phyloP scores from a whole-genome alignment of 2,888 invertebrate species.

The Galerucella nymphaeae region DNA sequence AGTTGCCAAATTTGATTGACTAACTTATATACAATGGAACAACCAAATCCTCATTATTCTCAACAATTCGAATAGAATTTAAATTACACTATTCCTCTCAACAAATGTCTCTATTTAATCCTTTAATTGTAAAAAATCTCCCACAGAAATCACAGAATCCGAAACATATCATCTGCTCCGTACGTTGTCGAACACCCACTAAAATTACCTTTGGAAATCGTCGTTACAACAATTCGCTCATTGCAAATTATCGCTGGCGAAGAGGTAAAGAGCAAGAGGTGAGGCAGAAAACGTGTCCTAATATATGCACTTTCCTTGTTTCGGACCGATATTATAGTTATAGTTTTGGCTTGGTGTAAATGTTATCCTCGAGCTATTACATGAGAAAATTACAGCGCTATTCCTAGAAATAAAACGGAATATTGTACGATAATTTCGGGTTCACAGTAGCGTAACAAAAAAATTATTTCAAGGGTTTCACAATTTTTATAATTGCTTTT shows the following conservation, averaged over 20 bases:
- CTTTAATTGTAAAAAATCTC: not conserved
- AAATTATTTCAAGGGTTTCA: not conserved
- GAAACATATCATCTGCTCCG: not conserved
- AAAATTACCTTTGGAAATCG: slow-evolving; percentile 27
- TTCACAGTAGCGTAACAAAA: not conserved
- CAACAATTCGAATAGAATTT: not conserved
- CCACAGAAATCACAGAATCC: not conserved
- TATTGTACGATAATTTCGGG: slow-evolving; percentile 24
- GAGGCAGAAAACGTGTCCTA: slow-evolving; percentile 27
- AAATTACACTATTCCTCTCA: not conserved
- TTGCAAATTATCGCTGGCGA: slow-evolving; percentile 24
- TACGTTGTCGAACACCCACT: slow-evolving; percentile 17
- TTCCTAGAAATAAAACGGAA: slow-evolving; percentile 28
- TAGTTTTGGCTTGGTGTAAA: slow-evolving; percentile 16
- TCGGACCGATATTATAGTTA: slow-evolving; percentile 29
- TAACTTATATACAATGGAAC: no score
- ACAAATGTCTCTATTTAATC: not conserved
- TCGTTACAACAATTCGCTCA: slow-evolving; percentile 33
- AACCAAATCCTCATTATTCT: no score
- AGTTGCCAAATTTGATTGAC: no score
- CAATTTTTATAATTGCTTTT: no score
- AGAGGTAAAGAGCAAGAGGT: slow-evolving; percentile 17
- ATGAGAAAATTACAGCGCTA: slow-evolving; percentile 35
- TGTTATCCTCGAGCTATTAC: slow-evolving; percentile 30
- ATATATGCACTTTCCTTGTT: slow-evolving; percentile 39